These are phyloP conservation scores for Sebastes elongatus DNA, from an alignment of 2,797 vertebrate genomes.

Conservation along the genomic window DNA sequence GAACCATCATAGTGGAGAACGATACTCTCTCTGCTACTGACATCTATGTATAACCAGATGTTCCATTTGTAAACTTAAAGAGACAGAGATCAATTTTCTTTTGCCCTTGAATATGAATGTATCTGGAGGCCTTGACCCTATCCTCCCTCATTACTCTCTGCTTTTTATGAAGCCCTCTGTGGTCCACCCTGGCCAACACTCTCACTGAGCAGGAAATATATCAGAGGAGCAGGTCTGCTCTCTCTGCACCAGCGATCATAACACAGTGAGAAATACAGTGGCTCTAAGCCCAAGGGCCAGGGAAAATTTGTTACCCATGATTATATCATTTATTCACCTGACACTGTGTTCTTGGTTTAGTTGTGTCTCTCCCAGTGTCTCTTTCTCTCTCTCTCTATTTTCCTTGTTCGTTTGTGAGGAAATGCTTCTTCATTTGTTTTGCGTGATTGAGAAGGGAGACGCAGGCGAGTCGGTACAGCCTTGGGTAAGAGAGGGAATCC, in stretches of 20 bases:
- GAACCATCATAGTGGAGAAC: not conserved
- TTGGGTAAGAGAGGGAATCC: conserved; percentile 47
- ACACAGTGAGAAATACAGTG: conserved; percentile 37
- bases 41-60: not conserved
- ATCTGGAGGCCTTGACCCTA: conserved; percentile 3
- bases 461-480: conserved; percentile 34
- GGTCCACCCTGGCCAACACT: conserved; percentile 13
- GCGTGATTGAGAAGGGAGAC: conserved; percentile 57
- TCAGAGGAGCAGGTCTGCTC: conserved; percentile 24
- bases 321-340: conserved; percentile 64
- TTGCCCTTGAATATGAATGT: not conserved
- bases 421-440: conserved; percentile 65
- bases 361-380: not conserved
- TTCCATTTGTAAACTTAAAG: not conserved
- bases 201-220: conserved; percentile 16
- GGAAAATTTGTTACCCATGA: conserved; percentile 47
- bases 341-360: conserved; percentile 28
- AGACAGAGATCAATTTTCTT: not conserved
- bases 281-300: conserved; percentile 30
- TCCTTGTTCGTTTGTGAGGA: conserved; percentile 54
- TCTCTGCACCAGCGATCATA: conserved; percentile 33
- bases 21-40: not conserved
- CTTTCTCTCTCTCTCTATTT: conserved; percentile 5
- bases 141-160: not conserved
- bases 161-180: conserved; percentile 20